These are phyloP conservation scores for Nesogale talazaci DNA, from an alignment of 2,113 vertebrate species.

Conservation along the genomic window DNA sequence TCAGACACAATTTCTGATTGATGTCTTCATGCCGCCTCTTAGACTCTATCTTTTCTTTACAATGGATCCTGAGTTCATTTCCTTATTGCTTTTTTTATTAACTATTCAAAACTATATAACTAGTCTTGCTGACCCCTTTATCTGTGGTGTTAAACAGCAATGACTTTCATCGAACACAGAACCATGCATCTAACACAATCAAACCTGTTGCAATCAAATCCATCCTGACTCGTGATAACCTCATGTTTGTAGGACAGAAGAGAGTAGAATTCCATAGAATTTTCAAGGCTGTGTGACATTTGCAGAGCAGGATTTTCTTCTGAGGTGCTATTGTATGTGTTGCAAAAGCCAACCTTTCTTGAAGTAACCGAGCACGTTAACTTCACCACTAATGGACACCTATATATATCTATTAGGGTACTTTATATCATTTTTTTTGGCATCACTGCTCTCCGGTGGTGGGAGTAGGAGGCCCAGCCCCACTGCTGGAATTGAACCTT, in stretches of 20 bases:
- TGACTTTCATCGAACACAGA: constrained; percentile 18
- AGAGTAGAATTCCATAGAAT: neutral
- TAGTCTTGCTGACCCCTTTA: neutral
- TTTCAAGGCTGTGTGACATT: neutral
- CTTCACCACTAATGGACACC: too few species aligned
- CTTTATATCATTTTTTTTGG: neutral
- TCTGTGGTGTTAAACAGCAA: neutral
- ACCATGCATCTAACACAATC: neutral
- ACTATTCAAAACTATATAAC: constrained; percentile 10
- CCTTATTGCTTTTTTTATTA: neutral
- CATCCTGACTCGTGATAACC: neutral
- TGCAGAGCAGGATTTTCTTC: neutral
- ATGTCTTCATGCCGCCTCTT: neutral
- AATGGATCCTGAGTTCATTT: neutral
- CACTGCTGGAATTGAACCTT: too few species aligned
- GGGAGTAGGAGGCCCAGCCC: too few species aligned
- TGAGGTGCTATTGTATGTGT: neutral
- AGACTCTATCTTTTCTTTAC: too few species aligned
- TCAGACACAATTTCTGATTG: neutral
- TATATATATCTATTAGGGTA: neutral
- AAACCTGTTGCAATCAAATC: neutral
- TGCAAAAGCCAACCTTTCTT: neutral
- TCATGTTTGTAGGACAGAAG: neutral
- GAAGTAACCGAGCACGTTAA: too few species aligned
- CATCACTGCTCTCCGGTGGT: too few species aligned